These are phyloP conservation scores for Psilanteris sp. DNA, from an alignment of 1,140 invertebrate species.

Conservation along the genomic window DNA sequence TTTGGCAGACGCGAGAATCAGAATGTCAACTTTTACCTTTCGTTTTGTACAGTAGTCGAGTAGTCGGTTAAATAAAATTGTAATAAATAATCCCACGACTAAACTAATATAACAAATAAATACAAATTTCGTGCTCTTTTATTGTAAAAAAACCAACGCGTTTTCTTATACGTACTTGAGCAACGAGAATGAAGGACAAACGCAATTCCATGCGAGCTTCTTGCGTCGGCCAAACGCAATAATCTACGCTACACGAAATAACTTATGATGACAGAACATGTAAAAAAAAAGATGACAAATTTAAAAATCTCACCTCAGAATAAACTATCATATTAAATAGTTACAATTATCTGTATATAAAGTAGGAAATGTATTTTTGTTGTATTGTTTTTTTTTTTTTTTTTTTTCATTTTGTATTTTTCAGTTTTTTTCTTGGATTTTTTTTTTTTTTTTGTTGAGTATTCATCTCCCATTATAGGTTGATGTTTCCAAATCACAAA, in stretches of 20 bases:
- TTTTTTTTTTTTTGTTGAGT: constrained; percentile 14
- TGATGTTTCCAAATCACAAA: constrained; percentile 20
- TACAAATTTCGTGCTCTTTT: constrained; percentile 2
- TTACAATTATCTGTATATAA: constrained; percentile 51
- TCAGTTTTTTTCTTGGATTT: background rate
- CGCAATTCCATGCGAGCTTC: constrained; percentile 7
- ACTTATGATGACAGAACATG: constrained; percentile 11
- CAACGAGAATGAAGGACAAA: constrained; percentile 26
- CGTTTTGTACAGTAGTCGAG: constrained; percentile 14
- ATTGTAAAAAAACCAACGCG: constrained; percentile 4
- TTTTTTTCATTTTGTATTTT: constrained; percentile 4
- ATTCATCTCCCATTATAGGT: constrained; percentile 6
- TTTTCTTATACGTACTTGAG: constrained; percentile 41
- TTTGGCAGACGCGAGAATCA: constrained; percentile 32
- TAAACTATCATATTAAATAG: constrained; percentile 43
- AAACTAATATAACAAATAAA: constrained; percentile 29
- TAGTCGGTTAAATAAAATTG: constrained; percentile 12
- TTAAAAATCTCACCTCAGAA: constrained; percentile 16
- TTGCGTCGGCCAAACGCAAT: constrained; percentile 34
- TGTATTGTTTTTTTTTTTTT: constrained; percentile 3
- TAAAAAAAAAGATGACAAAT: constrained; percentile 19
- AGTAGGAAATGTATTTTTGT: constrained; percentile 49
- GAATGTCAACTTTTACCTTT: constrained; percentile 3
- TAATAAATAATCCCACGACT: constrained; percentile 16
- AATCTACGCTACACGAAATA: constrained; percentile 6